Conservation (phyloP, 2,113 vertebrate species). For the Butorides virescens region DNA sequence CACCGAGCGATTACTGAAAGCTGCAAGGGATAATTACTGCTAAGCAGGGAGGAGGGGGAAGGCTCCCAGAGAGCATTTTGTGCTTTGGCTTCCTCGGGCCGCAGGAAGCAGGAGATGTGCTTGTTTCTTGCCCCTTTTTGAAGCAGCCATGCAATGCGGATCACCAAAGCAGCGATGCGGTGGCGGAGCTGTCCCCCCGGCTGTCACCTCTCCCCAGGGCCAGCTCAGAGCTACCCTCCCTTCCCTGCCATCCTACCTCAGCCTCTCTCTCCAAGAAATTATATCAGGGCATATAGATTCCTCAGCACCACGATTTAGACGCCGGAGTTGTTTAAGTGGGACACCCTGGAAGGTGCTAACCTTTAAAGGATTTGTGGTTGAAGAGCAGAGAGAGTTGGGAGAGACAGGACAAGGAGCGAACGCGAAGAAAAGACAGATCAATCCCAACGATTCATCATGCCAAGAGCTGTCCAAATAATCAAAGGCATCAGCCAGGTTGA, state of each 20-base stretch:
- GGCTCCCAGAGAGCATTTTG: not conserved
- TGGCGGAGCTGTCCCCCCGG: rapidly evolving
- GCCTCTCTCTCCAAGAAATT: not conserved
- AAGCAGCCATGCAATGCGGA: not conserved
- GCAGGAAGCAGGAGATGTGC: not conserved
- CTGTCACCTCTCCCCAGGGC: not conserved
- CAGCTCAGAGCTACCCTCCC: not conserved
- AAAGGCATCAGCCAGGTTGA: constrained; percentile 77
- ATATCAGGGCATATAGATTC: rapidly evolving
- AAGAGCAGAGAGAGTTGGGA: constrained; percentile 45
- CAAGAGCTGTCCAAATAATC: constrained; percentile 76
- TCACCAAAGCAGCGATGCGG: not conserved
- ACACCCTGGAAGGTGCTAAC: not conserved
- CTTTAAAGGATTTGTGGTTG: constrained; percentile 19
- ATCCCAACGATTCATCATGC: constrained; percentile 74
- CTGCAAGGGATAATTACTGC: not conserved
- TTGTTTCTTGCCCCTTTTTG: not conserved
- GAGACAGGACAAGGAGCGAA: constrained; percentile 37
- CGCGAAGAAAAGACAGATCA: constrained; percentile 70
- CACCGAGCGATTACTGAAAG: not conserved
- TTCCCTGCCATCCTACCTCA: not conserved
- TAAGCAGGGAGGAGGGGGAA: not conserved
- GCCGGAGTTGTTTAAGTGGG: not conserved
- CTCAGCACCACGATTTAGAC: not conserved
- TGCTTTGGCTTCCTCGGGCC: not conserved